These are phyloP conservation scores for Bimastos eiseni DNA, from an alignment of 2,888 invertebrate species.

Conservation along the genomic window DNA sequence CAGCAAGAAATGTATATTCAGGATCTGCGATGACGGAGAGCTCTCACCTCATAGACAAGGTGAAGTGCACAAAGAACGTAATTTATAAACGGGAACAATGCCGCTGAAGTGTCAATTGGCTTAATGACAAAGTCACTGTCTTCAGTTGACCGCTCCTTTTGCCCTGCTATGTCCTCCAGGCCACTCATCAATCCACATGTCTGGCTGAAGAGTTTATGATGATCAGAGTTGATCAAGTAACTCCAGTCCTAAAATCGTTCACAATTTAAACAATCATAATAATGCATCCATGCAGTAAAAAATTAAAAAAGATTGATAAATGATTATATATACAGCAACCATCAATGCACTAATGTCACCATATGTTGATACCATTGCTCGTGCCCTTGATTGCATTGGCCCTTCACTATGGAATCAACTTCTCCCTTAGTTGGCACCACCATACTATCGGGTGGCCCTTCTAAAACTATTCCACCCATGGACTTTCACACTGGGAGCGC, in stretches of 20 bases:
- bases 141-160: not conserved
- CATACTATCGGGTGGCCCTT: too few species aligned
- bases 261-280: not conserved
- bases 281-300: not conserved
- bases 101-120: conserved; percentile 58
- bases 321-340: not conserved
- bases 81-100: conserved; percentile 75
- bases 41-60: conserved; percentile 76
- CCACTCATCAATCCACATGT: conserved; percentile 26
- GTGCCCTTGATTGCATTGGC: too few species aligned
- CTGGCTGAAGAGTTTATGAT: conserved; percentile 60
- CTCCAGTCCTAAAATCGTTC: conserved; percentile 74
- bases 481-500: too few species aligned
- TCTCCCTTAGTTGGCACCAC: too few species aligned
- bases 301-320: not conserved
- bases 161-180: not conserved
- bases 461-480: too few species aligned
- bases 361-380: too few species aligned
- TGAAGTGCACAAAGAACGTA: conserved; percentile 80
- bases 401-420: too few species aligned
- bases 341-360: not conserved
- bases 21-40: not conserved
- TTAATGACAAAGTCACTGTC: conserved; percentile 3
- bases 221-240: conserved; percentile 69
- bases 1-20: not conserved